These are phyloP conservation scores for Tryphoninae sp. DNA, from an alignment of 2,888 invertebrate genomes.

Conservation along the genomic window DNA sequence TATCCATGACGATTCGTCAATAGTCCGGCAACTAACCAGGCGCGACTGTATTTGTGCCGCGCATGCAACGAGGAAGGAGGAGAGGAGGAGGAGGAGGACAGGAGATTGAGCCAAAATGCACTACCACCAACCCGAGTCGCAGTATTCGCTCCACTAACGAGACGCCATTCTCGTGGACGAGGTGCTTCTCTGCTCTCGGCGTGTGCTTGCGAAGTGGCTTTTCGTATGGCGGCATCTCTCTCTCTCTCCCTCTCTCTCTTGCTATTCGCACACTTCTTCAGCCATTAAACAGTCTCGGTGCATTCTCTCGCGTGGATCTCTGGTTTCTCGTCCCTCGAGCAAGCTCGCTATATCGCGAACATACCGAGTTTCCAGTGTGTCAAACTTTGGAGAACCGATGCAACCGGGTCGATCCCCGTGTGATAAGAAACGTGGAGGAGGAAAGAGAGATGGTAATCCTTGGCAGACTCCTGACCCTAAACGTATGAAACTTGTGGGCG, in stretches of 20 bases:
- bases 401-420: constrained; percentile 44
- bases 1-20: constrained; percentile 61
- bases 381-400: constrained; percentile 64
- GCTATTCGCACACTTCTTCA: constrained; percentile 40
- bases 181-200: constrained; percentile 20
- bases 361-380: constrained; percentile 51
- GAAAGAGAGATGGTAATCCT: constrained; percentile 14
- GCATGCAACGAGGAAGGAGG: not conserved
- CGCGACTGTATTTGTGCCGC: constrained; percentile 2
- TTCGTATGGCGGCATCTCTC: constrained; percentile 39
- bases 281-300: constrained; percentile 36
- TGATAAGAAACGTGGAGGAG: constrained; percentile 9
- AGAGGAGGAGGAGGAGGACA: not conserved
- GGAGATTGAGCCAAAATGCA: constrained; percentile 47
- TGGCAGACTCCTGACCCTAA: constrained; percentile 8
- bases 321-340: constrained; percentile 3
- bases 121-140: constrained; percentile 22
- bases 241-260: constrained; percentile 22
- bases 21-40: constrained; percentile 55
- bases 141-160: constrained; percentile 61
- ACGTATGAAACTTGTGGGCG: not conserved
- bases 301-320: constrained; percentile 25
- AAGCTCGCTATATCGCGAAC: constrained; percentile 25
- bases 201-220: constrained; percentile 62
- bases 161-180: constrained; percentile 62